A percentile compares a stretch with the other conserved stretches of the same genome.
These are phyloP conservation scores for Leucozona laternaria DNA, from an alignment of 2,888 invertebrate species.

Conservation along the genomic window DNA sequence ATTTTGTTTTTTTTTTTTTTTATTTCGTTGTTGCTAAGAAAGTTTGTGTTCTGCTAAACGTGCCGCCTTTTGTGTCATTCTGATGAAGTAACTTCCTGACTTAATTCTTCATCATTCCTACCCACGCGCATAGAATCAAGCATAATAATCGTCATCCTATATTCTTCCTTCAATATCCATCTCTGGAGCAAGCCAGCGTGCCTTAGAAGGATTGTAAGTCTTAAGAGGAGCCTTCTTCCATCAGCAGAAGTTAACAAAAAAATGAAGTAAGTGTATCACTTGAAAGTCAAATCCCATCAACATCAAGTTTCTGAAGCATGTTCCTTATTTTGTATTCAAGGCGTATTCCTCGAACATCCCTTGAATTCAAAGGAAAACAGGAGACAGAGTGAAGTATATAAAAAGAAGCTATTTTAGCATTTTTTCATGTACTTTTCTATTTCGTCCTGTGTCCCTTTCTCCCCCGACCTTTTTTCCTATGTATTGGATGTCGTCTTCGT, in stretches of 20 bases:
- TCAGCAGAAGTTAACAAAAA: slow-evolving; percentile 27
- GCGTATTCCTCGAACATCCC: slow-evolving; percentile 39
- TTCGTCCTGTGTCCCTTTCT: no score
- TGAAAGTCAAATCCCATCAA: slow-evolving; percentile 73
- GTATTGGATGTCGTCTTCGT: not conserved
- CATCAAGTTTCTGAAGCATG: slow-evolving; percentile 65
- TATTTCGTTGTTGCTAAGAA: slow-evolving; percentile 20
- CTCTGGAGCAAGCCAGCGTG: not conserved
- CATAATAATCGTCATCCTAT: slow-evolving; percentile 41
- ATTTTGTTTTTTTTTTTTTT: not conserved
- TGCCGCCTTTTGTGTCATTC: slow-evolving; percentile 46
- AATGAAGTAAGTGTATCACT: slow-evolving; percentile 64
- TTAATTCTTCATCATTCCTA: slow-evolving; percentile 54
- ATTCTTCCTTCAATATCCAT: not conserved
- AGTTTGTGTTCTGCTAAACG: slow-evolving; percentile 34
- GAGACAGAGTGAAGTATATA: slow-evolving; percentile 18
- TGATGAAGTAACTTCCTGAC: slow-evolving; percentile 69
- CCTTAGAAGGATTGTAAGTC: slow-evolving; percentile 29
- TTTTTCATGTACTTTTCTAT: slow-evolving; percentile 44
- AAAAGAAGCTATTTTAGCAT: slow-evolving; percentile 61
- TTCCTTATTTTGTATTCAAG: slow-evolving; percentile 71
- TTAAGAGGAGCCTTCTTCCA: slow-evolving; percentile 37
- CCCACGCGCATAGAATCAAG: slow-evolving; percentile 30
- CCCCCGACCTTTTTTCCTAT: not conserved
- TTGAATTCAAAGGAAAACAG: not conserved